Conservation (phyloP, 2,797 vertebrate genomes). For the Zalophus californianus region DNA sequence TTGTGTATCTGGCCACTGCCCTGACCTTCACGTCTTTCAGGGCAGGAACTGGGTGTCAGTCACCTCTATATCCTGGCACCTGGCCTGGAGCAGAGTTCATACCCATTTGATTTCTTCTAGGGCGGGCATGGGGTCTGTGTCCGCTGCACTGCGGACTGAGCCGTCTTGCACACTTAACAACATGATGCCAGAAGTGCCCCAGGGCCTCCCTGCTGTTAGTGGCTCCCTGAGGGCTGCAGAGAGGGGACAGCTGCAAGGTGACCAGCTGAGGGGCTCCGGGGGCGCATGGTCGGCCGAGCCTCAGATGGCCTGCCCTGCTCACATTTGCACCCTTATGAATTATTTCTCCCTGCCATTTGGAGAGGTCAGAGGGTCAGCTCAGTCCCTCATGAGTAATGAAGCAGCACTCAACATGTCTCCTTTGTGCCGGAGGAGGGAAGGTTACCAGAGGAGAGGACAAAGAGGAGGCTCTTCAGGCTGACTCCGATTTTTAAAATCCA, state of each 20-base stretch:
- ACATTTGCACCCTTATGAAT: constrained; percentile 85
- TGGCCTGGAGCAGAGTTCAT: neutral
- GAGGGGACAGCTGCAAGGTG: neutral
- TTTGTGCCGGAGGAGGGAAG: neutral
- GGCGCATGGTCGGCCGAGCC: constrained; percentile 69
- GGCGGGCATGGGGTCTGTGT: neutral
- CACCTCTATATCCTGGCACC: neutral
- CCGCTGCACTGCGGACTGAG: neutral
- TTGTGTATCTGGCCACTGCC: neutral
- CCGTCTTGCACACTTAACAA: neutral
- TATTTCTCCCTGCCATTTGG: constrained; percentile 82
- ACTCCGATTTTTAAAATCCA: neutral
- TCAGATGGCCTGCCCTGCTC: constrained; percentile 85
- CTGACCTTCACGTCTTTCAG: neutral
- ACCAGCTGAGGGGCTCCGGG: constrained; percentile 7
- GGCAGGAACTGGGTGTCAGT: too few species aligned
- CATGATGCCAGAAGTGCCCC: accelerated
- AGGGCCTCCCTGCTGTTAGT: neutral
- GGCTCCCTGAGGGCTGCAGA: neutral
- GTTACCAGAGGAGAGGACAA: neutral
- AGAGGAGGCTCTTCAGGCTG: neutral
- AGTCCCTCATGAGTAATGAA: constrained; percentile 83
- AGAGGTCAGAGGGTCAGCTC: constrained; percentile 83
- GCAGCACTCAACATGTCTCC: neutral
- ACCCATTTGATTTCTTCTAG: neutral